A percentile compares a stretch with the other conserved stretches of the same genome.
phyloP scores from a whole-genome alignment of 2,113 vertebrate genomes.

The Anarrhichthys ocellatus region DNA sequence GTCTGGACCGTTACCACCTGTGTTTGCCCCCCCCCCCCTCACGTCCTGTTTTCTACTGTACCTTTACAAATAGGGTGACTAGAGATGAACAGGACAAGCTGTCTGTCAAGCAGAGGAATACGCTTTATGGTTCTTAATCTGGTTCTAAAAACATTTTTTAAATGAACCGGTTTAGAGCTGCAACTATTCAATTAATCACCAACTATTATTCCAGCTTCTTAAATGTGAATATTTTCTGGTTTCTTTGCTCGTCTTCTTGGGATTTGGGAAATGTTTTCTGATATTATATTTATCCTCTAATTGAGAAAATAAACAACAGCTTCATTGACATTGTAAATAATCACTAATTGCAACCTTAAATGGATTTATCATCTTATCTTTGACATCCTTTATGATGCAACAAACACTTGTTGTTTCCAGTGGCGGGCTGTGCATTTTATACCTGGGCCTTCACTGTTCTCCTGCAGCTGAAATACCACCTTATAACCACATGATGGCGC shows the following conservation, averaged over 20 bases:
- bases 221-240: no score
- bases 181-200: no score
- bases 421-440: no score
- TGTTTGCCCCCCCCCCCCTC: slow-evolving; percentile 40
- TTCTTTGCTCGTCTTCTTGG: no score
- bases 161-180: no score
- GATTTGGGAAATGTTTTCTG: no score
- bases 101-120: slow-evolving; percentile 8
- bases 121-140: not conserved
- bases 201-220: no score
- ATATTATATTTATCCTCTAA: no score
- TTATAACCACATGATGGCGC: no score
- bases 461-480: no score
- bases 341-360: not conserved
- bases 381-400: not conserved
- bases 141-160: not conserved
- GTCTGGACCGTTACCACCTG: slow-evolving; percentile 49
- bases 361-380: not conserved
- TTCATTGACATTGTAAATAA: not conserved
- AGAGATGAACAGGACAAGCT: slow-evolving; percentile 3
- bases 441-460: no score
- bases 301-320: no score
- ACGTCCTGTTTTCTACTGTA: slow-evolving; percentile 11
- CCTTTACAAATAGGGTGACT: not conserved
- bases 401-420: not conserved